Evolutionary conservation across 2,888 invertebrate genomes (phyloP), one percentile per base, ranked within the genome.

Genomic region (Cantharis rufa): DNA sequence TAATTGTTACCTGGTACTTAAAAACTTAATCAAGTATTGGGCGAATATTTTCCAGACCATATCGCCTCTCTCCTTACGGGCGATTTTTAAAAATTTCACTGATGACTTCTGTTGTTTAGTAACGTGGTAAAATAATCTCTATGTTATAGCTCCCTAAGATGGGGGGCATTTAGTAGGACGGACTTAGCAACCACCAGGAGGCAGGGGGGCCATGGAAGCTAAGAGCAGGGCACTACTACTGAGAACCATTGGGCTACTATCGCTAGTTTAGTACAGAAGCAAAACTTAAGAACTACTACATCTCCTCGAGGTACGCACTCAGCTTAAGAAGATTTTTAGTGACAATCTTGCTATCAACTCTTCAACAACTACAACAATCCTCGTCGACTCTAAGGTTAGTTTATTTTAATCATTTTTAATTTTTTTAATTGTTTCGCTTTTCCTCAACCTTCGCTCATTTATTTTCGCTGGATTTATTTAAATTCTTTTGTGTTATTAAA

Each of bases 241-340:
- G 85, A 85, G 86, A 85, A 86, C 86, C 88, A 88, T 88, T 87
- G 87, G 86, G 87, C 87, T 87, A 87, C 88, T 87, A 87, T 85
- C 87, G 84, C 86, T 86, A 87, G 86, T 87, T 87, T 87, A 86
- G 86, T 86, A 88, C 88, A 88, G 88, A 87, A 88, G 88, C 86
- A 85, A 84, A 85, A 85, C 82, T 77, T 78, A 74, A 73, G 74
- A 70, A 78, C 78, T 78, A 78, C 78, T 76, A 75, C 78, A 78
- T 76, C 78, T 78, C 76, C 76, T 78, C 73, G 70, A 78, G 78
- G 74, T 76, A 77, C 74, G 71, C 77, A 74, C 73, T 63, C 70
- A 66, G 66, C 71, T 73, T 61, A 71, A 77, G 76, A 66, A 77
- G 71, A 24, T 69, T 73, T 15, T 61, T 69, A 62, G 62, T 32